Evolutionary conservation across 2,888 invertebrate genomes (phyloP), one percentile per base, ranked within the genome.

Genomic region (Pycnomerus fuliginosus): DNA sequence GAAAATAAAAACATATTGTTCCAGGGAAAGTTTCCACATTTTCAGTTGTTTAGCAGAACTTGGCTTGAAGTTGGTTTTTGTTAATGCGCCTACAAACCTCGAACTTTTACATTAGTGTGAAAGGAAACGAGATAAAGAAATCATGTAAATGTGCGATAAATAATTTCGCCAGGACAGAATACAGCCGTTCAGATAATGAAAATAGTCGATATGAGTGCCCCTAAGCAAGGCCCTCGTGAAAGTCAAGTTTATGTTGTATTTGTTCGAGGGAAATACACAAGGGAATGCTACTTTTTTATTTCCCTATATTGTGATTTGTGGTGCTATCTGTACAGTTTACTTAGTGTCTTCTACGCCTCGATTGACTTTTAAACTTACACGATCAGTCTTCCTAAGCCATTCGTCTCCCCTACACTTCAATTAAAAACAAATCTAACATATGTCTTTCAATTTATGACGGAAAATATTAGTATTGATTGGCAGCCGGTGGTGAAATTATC

Each of bases 181-280:
- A 61, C 61, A 60, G 60, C 63, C 58, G 60, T 63, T 61, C 55
- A 57, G 56, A 62, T 63, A 62, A 63, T 65, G 62, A 62, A 61
- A 62, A 61, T 62, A 53, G 58, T 57, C 55, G 54, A 58, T 61
- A 54, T 56, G 50, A 48, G 38, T 51, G 41, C 45, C 53, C 53
- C 44, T 32, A 43, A 42, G 52, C 48, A 22, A 39, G 33, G 43
- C 48, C 48, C 53, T 43, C 46, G 40, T 31, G 48, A 47, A 41
- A 39, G 33, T 44, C 43, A 41, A 36, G 44, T 37, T 39, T 44
- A 39, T 53, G 51, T 53, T 55, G 46, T 49, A 45, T 52, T 52
- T 46, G 41, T 30, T 24, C 16, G 16, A 17, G 50, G 38, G 32
- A 44, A 47, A 45, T 16, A 38, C 56, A 58, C 60, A 20, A 44